Evolutionary conservation across 2,113 vertebrate genomes (phyloP), one percentile per base, ranked within the genome.

Genomic region (Cyprinodon variegatus): DNA sequence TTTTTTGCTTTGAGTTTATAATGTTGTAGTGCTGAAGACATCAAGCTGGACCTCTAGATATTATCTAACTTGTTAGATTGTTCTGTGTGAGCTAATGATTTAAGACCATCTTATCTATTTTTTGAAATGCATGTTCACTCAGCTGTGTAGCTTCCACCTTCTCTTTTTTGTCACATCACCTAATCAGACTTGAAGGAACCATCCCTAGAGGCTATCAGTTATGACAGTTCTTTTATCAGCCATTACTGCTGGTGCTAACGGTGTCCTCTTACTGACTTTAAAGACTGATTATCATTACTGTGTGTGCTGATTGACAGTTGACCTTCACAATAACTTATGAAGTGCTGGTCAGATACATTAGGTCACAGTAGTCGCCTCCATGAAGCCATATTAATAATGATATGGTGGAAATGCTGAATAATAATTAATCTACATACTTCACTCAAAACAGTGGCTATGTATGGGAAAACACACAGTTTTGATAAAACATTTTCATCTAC

Each of bases 291-390:
- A 92, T 89, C 90, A 94, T 29, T 92, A 92, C 86, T 82, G 77
- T 78, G 85, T 63, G n/a, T 53, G 71, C 78, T 92, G 94, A 95
- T 89, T 94, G 94, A 93, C 91, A 90, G 89, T 90, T 94, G 93
- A 94, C 93, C 93, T 94, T 94, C 92, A 93, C 72, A 73, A 69
- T 72, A 83, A 82, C 93, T 93, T 90, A 89, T 87, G 83, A 89
- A 83, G 85, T 88, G 76, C 76, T 48, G 0, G 75, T 79, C 50
- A 87, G 87, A 88, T 77, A 67, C 73, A 63, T 76, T 65, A 71
- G 86, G 86, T 91, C 89, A 91, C 83, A 83, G 84, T 46, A 41
- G 85, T 82, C 77, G 48, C 88, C 65, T 82, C 72, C 60, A 89
- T 85, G 86, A 93, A 78, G 86, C 77, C 60, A 57, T 92, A 92